A percentile compares a stretch with the other conserved stretches of the same genome.
Evolutionary conservation across 2,888 invertebrate genomes (phyloP).

Genomic region (Tortrix viridana): DNA sequence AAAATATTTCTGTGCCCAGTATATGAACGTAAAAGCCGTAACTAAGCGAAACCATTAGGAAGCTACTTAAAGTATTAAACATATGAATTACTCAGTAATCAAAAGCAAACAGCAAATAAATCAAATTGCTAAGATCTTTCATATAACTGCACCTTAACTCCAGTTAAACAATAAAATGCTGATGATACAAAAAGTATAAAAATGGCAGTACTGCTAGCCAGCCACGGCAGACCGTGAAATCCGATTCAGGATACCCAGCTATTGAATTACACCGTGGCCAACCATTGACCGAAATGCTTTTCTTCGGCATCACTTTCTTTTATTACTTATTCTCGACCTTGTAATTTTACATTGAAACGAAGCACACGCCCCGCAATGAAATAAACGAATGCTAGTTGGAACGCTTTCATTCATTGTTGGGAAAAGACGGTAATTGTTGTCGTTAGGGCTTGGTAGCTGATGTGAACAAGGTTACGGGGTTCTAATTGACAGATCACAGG

Average conservation of each 20-base stretch:
- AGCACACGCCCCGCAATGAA: conserved; percentile 39
- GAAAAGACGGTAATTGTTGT: conserved; percentile 52
- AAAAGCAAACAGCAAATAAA: conserved; percentile 4
- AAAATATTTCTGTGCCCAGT: too few relatives aligned
- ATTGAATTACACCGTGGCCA: conserved; percentile 57
- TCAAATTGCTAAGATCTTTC: conserved; percentile 7
- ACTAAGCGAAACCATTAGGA: too few relatives aligned
- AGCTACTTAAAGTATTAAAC: background rate
- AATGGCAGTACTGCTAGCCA: conserved; percentile 55
- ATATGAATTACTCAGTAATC: conserved; percentile 1
- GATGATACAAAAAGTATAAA: conserved; percentile 50
- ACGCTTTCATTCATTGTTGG: conserved; percentile 41
- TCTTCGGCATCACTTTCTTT: conserved; percentile 47
- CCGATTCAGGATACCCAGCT: conserved; percentile 52
- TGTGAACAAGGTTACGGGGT: conserved; percentile 71
- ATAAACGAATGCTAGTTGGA: conserved; percentile 39
- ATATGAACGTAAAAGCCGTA: too few relatives aligned
- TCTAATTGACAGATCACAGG: conserved; percentile 75
- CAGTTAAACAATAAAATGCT: conserved; percentile 30
- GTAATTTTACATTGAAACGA: conserved; percentile 44
- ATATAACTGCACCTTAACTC: conserved; percentile 28
- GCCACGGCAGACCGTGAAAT: conserved; percentile 61
- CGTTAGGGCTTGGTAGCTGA: conserved; percentile 56
- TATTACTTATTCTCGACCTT: conserved; percentile 50
- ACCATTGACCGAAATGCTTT: conserved; percentile 47